A percentile compares a stretch with the other conserved stretches of the same genome.
Conservation (phyloP, 2,888 invertebrate genomes). For the Xanthorhoe spadicearia region DNA sequence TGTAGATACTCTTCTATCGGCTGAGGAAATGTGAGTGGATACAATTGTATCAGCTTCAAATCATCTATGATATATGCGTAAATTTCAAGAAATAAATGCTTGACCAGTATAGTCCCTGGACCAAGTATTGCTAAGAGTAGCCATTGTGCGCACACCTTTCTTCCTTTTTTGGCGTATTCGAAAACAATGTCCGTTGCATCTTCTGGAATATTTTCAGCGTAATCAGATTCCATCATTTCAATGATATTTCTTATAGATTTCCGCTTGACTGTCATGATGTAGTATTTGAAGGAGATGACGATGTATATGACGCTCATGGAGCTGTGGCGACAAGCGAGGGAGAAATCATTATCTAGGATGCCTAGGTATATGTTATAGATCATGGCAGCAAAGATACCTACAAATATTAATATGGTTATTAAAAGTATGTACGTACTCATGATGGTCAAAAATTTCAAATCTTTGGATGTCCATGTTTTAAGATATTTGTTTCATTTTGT, state of each 20-base stretch:
- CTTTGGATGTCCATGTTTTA: no score
- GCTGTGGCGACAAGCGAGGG: constrained; percentile 16
- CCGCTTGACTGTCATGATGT: constrained; percentile 10
- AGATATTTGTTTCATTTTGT: no score
- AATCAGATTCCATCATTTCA: constrained; percentile 28
- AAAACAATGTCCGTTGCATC: constrained; percentile 22
- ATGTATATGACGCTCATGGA: constrained; percentile 12
- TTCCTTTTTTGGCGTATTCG: constrained; percentile 22
- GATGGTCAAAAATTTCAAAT: no score
- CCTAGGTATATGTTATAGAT: constrained; percentile 2
- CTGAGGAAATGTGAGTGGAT: not conserved
- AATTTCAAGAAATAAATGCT: constrained; percentile 1
- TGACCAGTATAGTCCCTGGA: not conserved
- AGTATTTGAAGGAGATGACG: constrained; percentile 18
- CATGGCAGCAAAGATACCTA: not conserved
- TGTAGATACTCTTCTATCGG: constrained; percentile 29
- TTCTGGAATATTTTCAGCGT: constrained; percentile 2
- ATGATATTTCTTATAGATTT: constrained; percentile 14
- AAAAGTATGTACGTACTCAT: no score
- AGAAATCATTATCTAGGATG: constrained; percentile 1
- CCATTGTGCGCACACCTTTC: constrained; percentile 19
- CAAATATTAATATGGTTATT: no score
- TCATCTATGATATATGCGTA: constrained; percentile 2
- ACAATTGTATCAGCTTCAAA: not conserved
- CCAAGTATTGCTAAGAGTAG: not conserved